Conservation (phyloP, 2,888 invertebrate genomes). For the Acleris cristana region DNA sequence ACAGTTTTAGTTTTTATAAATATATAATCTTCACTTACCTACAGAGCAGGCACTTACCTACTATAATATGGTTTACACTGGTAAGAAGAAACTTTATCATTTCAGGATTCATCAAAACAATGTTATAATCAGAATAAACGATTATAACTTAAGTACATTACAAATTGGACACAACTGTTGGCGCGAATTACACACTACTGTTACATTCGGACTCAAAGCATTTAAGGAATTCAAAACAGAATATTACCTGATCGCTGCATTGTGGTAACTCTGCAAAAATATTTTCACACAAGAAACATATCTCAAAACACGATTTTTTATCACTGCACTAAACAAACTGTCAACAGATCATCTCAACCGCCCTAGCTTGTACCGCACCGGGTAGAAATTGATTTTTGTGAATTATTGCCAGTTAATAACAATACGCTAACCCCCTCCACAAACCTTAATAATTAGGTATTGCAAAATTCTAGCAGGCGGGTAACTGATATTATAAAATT, state of each 20-base stretch:
- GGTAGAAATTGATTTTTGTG: conserved; percentile 74
- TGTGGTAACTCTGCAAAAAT: conserved; percentile 57
- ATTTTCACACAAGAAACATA: conserved; percentile 75
- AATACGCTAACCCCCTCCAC: not conserved
- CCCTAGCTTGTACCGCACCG: conserved; percentile 63
- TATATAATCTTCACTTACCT: not conserved
- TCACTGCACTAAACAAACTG: conserved; percentile 73
- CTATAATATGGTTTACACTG: no score
- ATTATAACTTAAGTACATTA: not conserved
- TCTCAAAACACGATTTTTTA: conserved; percentile 64
- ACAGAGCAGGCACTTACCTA: not conserved
- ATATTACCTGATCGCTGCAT: conserved; percentile 81
- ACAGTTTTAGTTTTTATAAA: no score
- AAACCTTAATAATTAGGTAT: not conserved
- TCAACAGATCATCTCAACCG: conserved; percentile 71
- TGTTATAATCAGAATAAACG: not conserved
- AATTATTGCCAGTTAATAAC: conserved; percentile 55
- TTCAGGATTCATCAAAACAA: not conserved
- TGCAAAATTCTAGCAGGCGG: not conserved
- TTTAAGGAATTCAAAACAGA: conserved; percentile 18
- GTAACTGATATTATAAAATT: no score
- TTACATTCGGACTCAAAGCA: not conserved
- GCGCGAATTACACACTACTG: conserved; percentile 27
- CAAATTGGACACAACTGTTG: conserved; percentile 25
- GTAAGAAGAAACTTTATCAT: not conserved